Evolutionary conservation across 2,888 invertebrate genomes (phyloP).

Genomic region (Mylabris sibirica): DNA sequence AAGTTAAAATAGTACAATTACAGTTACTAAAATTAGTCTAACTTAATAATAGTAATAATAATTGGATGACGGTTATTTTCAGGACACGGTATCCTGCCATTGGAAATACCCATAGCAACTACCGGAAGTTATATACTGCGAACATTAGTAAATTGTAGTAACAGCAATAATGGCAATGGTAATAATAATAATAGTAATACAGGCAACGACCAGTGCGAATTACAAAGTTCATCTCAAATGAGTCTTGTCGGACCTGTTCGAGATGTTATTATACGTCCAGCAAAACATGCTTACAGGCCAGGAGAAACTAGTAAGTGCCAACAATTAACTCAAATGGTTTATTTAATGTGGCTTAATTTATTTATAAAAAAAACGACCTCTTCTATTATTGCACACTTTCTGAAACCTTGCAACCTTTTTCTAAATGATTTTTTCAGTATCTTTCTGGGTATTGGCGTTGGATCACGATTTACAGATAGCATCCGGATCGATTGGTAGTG

Average conservation of each 20-base stretch:
- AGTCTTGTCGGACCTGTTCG: constrained; percentile 70
- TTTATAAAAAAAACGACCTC: too few species aligned
- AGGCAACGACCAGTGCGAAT: constrained; percentile 64
- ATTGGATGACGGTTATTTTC: constrained; percentile 50
- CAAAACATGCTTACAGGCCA: constrained; percentile 69
- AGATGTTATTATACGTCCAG: constrained; percentile 71
- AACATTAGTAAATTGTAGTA: constrained; percentile 67
- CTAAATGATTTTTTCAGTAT: constrained; percentile 63
- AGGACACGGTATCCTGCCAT: constrained; percentile 71
- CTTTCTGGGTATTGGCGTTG: constrained; percentile 71
- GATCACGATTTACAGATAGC: constrained; percentile 71
- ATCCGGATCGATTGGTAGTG: constrained; percentile 66
- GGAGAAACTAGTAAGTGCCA: constrained; percentile 69
- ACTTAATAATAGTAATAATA: not conserved
- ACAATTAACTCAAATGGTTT: not conserved
- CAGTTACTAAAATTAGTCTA: not conserved
- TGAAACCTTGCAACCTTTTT: too few species aligned
- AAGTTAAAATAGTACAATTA: too few species aligned
- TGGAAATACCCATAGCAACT: constrained; percentile 69
- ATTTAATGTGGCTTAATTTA: too few species aligned
- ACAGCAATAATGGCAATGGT: not conserved
- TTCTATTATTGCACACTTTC: too few species aligned
- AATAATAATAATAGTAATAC: constrained; percentile 42
- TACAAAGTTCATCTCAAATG: constrained; percentile 69
- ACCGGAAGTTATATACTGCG: constrained; percentile 69